Percentiles rank a stretch among this genome's conserved stretches.
Conservation (phyloP, 2,113 vertebrate species). For the Bos indicus region DNA sequence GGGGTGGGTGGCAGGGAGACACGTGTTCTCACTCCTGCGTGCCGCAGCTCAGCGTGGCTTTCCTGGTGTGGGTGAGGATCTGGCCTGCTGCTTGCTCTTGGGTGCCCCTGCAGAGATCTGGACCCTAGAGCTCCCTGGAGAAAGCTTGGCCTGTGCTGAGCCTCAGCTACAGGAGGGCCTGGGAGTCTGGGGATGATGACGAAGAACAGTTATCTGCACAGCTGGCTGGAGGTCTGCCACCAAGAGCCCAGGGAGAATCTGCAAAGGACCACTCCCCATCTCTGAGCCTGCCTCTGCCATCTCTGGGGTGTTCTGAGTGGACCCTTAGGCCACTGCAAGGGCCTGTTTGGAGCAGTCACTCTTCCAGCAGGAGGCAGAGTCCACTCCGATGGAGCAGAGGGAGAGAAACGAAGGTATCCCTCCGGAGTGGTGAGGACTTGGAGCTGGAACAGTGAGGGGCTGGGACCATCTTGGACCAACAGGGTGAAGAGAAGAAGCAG, state of each 20-base stretch:
- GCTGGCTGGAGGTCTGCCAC: neutral
- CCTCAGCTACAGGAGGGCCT: neutral
- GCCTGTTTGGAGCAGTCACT: neutral
- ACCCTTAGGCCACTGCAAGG: neutral
- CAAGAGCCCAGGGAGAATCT: neutral
- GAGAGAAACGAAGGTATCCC: neutral
- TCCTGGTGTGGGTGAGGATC: rapidly evolving
- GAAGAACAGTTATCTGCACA: neutral
- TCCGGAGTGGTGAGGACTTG: rapidly evolving
- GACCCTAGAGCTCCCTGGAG: neutral
- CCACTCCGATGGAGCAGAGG: neutral
- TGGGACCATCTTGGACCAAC: neutral
- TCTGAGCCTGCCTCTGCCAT: neutral
- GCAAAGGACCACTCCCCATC: no score
- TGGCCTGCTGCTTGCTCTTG: neutral
- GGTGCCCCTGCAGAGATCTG: neutral
- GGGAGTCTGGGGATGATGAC: neutral
- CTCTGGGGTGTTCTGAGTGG: neutral
- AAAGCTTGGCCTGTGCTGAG: neutral
- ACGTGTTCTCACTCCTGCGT: neutral
- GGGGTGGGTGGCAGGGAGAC: rapidly evolving
- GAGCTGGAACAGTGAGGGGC: neutral
- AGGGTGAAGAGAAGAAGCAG: neutral
- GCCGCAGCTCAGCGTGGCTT: rapidly evolving
- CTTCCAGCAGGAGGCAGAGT: neutral